Conservation (phyloP, 2,797 vertebrate genomes). For the Gymnothorax reevesii region DNA sequence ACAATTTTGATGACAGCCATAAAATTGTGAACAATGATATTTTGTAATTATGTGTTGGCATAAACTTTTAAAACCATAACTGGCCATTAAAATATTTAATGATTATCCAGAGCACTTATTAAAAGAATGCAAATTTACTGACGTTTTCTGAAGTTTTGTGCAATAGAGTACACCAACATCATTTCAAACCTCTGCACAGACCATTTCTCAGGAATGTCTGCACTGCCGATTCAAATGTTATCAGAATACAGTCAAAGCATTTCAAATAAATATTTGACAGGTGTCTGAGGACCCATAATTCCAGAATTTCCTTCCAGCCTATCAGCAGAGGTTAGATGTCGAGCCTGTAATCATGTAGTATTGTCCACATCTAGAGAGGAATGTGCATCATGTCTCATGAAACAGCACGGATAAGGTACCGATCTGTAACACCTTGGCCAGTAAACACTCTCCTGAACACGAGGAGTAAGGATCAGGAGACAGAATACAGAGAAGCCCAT, state of each 20-base stretch:
- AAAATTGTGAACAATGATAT: neutral
- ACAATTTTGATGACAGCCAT: neutral
- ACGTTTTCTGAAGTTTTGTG: neutral
- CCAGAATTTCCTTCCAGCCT: neutral
- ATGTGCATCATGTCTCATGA: neutral
- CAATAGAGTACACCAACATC: neutral
- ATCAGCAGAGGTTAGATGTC: neutral
- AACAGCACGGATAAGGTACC: neutral
- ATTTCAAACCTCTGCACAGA: neutral
- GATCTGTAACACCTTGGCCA: neutral
- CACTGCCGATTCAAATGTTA: neutral
- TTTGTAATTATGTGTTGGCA: neutral
- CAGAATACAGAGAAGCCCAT: neutral
- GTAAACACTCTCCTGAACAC: neutral
- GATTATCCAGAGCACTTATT: no score
- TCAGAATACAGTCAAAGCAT: neutral
- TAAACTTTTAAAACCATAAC: neutral
- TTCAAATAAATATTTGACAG: neutral
- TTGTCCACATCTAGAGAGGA: neutral
- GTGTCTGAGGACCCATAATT: neutral
- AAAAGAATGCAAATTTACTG: neutral
- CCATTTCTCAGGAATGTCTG: neutral
- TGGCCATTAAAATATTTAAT: no score
- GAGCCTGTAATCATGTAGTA: neutral
- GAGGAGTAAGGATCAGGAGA: neutral